A percentile compares a stretch with the other conserved stretches of the same genome.
Conservation (phyloP, 2,797 vertebrate genomes). For the Phalanger gymnotis region DNA sequence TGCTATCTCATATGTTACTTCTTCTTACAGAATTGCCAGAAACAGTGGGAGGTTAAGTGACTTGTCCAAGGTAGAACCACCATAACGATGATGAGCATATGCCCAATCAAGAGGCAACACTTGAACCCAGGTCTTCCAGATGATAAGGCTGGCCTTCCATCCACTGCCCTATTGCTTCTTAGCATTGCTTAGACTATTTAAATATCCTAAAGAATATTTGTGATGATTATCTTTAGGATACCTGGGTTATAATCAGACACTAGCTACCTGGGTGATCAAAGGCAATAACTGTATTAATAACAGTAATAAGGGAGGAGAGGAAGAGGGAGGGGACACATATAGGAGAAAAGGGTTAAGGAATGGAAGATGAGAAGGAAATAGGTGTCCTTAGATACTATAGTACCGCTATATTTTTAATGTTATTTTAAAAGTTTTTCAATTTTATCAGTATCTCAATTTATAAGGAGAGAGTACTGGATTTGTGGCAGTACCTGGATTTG, state of each 20-base stretch:
- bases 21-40: neutral
- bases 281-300: neutral
- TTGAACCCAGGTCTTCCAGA: neutral
- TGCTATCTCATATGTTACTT: neutral
- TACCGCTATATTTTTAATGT: neutral
- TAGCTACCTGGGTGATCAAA: neutral
- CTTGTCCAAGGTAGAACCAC: neutral
- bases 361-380: neutral
- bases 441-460: neutral
- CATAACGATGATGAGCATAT: neutral
- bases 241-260: neutral
- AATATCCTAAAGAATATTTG: neutral
- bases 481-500: too few species aligned
- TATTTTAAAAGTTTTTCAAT: neutral
- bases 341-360: neutral
- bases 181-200: neutral
- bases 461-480: neutral
- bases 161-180: neutral
- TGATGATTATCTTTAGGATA: neutral
- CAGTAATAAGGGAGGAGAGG: neutral
- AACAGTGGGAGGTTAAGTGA: neutral
- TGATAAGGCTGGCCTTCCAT: neutral
- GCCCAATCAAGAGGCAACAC: neutral
- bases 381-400: neutral
- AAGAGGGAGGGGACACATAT: neutral